Percentiles rank a stretch among this genome's conserved stretches.
phyloP scores from a whole-genome alignment of 2,888 invertebrate species.

The Apoda limacodes region DNA sequence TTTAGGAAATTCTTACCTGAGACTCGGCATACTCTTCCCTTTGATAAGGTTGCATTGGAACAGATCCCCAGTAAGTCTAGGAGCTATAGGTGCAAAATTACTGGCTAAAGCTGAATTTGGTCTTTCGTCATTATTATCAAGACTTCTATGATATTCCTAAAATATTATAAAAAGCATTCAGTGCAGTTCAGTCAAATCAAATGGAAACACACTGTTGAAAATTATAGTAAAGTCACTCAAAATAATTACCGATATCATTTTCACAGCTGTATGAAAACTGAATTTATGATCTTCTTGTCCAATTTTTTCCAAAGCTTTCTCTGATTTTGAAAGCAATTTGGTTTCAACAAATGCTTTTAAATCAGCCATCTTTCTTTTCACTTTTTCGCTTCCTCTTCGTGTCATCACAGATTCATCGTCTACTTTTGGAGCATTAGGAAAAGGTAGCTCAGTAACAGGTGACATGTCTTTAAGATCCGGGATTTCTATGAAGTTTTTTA shows the following conservation, averaged over 20 bases:
- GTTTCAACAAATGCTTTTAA: constrained; percentile 92
- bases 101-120: constrained; percentile 78
- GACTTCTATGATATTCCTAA: constrained; percentile 85
- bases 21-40: constrained; percentile 96
- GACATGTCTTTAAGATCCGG: constrained; percentile 79
- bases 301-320: constrained; percentile 90
- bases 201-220: constrained; percentile 9
- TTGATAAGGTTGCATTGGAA: constrained; percentile 81
- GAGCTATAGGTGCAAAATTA: constrained; percentile 71
- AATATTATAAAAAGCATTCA: constrained; percentile 20
- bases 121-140: constrained; percentile 84
- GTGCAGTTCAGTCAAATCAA: constrained; percentile 3
- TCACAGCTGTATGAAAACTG: constrained; percentile 62
- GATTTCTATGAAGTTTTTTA: constrained; percentile 82
- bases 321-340: constrained; percentile 90
- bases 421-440: constrained; percentile 35
- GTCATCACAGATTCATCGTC: constrained; percentile 53
- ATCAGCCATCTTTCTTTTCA: constrained; percentile 87
- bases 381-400: constrained; percentile 83
- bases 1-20: constrained; percentile 76
- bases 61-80: constrained; percentile 59
- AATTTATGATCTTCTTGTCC: constrained; percentile 81
- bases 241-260: constrained; percentile 74
- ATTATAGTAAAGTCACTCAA: constrained; percentile 30
- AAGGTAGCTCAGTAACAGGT: constrained; percentile 68